A percentile compares a stretch with the other conserved stretches of the same genome.
Conservation (phyloP, 2,113 vertebrate genomes). For the Fukomys damarensis region DNA sequence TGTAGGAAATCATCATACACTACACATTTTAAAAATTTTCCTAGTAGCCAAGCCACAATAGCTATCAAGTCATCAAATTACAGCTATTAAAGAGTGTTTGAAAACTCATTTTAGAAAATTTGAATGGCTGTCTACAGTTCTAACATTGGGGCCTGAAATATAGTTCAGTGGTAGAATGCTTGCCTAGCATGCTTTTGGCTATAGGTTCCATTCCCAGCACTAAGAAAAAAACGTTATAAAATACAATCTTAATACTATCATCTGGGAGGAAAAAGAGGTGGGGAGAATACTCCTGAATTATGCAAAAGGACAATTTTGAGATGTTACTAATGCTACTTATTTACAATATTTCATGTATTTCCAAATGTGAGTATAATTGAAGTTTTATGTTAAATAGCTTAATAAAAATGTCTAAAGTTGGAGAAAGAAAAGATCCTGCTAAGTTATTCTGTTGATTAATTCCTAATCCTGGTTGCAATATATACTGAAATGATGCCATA, state of each 20-base stretch:
- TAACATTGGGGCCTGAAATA: not conserved
- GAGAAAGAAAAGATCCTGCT: constrained; percentile 1
- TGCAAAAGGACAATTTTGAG: not conserved
- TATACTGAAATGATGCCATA: not conserved
- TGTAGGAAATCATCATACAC: not conserved
- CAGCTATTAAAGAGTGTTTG: not conserved
- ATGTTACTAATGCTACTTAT: not conserved
- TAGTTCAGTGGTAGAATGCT: no score
- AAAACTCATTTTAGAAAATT: constrained; percentile 31
- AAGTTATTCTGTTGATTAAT: not conserved
- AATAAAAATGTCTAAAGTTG: constrained; percentile 6
- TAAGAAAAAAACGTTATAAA: not conserved
- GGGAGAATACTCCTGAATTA: not conserved
- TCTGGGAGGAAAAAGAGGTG: not conserved
- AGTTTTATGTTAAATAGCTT: not conserved
- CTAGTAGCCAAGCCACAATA: not conserved
- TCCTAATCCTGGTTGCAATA: not conserved
- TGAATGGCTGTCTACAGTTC: not conserved
- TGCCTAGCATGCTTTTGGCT: not conserved
- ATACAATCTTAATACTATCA: not conserved
- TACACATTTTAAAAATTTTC: constrained; percentile 23
- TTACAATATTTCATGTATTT: not conserved
- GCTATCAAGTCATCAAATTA: not conserved
- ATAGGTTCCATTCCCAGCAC: not conserved
- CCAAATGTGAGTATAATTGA: constrained; percentile 14